Conservation (phyloP, 2,888 invertebrate genomes). For the Erebia epiphron region DNA sequence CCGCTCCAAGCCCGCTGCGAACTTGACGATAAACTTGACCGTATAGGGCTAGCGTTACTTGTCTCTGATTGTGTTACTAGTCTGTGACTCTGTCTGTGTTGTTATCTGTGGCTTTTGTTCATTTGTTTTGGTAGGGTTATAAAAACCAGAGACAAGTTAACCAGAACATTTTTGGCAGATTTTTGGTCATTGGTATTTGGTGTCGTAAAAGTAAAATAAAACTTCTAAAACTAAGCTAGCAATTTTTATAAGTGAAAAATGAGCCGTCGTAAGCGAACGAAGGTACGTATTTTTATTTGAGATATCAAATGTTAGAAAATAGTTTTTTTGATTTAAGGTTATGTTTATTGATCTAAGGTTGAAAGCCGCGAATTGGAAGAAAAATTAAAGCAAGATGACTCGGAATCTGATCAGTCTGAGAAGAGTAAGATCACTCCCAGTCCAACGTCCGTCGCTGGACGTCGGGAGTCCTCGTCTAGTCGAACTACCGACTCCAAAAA, state of each 20-base stretch:
- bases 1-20: no score
- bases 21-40: no score
- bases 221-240: not conserved
- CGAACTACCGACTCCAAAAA: slow-evolving; percentile 73
- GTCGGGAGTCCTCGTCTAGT: slow-evolving; percentile 79
- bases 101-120: not conserved
- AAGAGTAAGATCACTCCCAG: slow-evolving; percentile 84
- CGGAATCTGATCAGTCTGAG: slow-evolving; percentile 84
- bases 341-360: slow-evolving; percentile 81
- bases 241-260: slow-evolving; percentile 51
- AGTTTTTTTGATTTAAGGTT: slow-evolving; percentile 66
- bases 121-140: no score
- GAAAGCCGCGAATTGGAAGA: slow-evolving; percentile 85
- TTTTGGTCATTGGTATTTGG: no score
- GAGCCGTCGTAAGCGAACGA: slow-evolving; percentile 84
- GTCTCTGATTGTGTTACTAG: no score
- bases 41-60: no score
- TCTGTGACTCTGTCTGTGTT: no score
- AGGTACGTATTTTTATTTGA: slow-evolving; percentile 56
- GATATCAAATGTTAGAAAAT: not conserved
- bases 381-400: slow-evolving; percentile 85
- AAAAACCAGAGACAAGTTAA: no score
- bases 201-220: no score
- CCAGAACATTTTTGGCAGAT: no score
- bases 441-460: slow-evolving; percentile 75